phyloP scores from a whole-genome alignment of 2,113 vertebrate genomes.

The Pangasianodon hypophthalmus region DNA sequence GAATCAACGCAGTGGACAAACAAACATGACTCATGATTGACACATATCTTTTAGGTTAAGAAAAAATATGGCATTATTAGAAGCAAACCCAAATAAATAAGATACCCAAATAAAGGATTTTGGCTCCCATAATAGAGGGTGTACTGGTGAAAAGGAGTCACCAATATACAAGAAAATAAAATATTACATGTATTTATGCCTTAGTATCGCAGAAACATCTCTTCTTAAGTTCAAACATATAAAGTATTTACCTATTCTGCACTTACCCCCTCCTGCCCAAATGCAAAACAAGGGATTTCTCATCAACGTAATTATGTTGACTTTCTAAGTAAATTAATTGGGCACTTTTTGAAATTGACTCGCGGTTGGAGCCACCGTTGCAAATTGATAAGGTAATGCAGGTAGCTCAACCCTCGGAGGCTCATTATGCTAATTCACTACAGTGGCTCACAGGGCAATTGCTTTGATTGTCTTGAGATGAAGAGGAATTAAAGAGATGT shows the following conservation, averaged over 20 bases:
- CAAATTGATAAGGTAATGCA: slow-evolving; percentile 66
- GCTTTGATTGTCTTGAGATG: slow-evolving; percentile 64
- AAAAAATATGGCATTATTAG: no score
- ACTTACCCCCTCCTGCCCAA: slow-evolving; percentile 15
- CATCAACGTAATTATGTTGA: slow-evolving; percentile 64
- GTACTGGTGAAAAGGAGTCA: neutral
- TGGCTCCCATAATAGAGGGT: neutral
- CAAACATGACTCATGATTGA: neutral
- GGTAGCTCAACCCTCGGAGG: slow-evolving; percentile 61
- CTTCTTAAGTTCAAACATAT: slow-evolving; percentile 26
- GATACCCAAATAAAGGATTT: neutral
- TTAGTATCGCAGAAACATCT: neutral
- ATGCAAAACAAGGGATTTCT: slow-evolving; percentile 53
- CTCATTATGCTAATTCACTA: slow-evolving; percentile 62
- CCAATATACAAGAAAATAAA: neutral
- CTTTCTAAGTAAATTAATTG: slow-evolving; percentile 66
- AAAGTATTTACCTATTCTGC: slow-evolving; percentile 32
- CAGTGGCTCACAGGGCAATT: slow-evolving; percentile 62
- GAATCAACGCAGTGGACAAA: neutral
- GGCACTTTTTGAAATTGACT: slow-evolving; percentile 63
- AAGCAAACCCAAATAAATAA: neutral
- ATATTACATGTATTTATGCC: neutral
- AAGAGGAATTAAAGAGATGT: slow-evolving; percentile 64
- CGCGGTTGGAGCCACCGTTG: slow-evolving; percentile 55
- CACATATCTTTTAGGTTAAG: neutral